phyloP scores from a whole-genome alignment of 2,113 vertebrate species.

The Aleadryas rufinucha region DNA sequence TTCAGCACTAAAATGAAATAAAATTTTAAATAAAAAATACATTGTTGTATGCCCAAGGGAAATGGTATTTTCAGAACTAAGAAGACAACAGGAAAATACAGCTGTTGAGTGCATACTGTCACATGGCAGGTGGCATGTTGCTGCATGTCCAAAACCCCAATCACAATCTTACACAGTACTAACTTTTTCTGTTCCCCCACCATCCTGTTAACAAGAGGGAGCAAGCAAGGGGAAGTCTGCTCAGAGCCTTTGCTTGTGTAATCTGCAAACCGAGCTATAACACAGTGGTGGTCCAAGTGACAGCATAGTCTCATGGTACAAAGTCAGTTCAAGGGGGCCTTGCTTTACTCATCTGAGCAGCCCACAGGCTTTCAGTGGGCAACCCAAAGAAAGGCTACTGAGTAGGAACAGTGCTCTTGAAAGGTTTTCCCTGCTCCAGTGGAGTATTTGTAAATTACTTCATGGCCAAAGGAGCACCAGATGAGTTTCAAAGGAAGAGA shows the following conservation, averaged over 20 bases:
- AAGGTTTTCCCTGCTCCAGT: not conserved
- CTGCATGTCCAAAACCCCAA: not conserved
- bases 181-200: not conserved
- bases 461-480: not conserved
- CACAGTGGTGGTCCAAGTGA: not conserved
- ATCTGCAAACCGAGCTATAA: not conserved
- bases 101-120: not conserved
- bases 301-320: not conserved
- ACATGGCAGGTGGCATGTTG: not conserved
- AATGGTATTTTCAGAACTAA: not conserved
- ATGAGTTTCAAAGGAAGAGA: not conserved
- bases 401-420: not conserved
- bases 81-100: not conserved
- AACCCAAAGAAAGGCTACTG: not conserved
- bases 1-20: not conserved
- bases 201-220: not conserved
- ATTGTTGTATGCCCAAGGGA: not conserved
- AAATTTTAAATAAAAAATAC: not conserved
- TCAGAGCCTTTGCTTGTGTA: not conserved
- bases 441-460: not conserved
- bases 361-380: not conserved
- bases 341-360: not conserved
- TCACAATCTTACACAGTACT: not conserved
- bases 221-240: not conserved
- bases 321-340: not conserved